Base-by-base conservation (phyloP, 2,888 invertebrate species). In the Galerucella nymphaeae region DNA sequence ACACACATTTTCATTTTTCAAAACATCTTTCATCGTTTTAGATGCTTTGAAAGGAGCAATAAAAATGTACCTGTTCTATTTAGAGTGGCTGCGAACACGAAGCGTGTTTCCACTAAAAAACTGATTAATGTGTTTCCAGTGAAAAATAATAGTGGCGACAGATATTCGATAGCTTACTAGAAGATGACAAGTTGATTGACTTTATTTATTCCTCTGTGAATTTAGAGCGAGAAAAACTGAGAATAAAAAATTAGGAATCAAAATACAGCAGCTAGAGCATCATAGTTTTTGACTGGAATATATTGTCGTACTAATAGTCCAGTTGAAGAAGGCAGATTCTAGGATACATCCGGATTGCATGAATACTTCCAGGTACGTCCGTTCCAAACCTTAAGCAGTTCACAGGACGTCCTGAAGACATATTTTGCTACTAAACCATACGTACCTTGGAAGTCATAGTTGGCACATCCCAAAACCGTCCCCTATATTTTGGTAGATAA, bases 11-110 rank as follows among this genome's bases (percentile, higher is more conserved):
- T 38, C 18, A 48, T 59, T 67, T 67, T 67, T 67, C 61, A 50
- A 67, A 67, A 67, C 57, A 67, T 66, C 66, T 66, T 42, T 38
- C 23, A 42, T 50, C 55, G 14, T 38, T 45, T 45, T 45, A 41
- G 58, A 55, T 41, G 66, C 66, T 66, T 41, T 41, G 57, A 42
- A 20, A 66, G 53, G 9, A 23, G 57, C 23, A 14, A 45, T 55
- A 66, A 55, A 66, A 66, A 66, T 55, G 55, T 66, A 66, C 66
- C 66, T 66, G 66, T 66, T 58, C 58, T 66, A 66, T 66, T 66
- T 66, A 66, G 23, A 66, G 66, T 58, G 58, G 58, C 57, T 59
- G 59, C 30, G 3, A 30, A 53, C 18, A 50, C 16, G 50, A 50
- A 23, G 45, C 48, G 61, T 16, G 63, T 45, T 41, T 42, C 63